Evolutionary conservation across 1,140 invertebrate genomes (phyloP).

Genomic region (Cepaea nemoralis): DNA sequence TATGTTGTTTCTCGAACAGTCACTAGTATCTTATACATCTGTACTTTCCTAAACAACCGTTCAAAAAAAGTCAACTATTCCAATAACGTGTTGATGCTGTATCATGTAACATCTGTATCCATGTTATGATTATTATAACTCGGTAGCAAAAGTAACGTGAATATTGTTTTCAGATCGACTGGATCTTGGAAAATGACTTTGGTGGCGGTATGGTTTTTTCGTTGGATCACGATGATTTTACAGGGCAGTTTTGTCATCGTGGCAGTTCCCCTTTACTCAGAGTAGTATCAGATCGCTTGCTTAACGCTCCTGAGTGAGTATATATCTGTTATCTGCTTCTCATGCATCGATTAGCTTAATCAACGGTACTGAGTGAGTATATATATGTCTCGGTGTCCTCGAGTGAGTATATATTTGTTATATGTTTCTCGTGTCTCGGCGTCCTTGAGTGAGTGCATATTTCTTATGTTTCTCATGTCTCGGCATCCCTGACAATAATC

Average conservation of each 20-base stretch:
- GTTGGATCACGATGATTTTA: slow-evolving; percentile 95
- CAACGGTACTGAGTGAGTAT: neutral
- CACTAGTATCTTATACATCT: no score
- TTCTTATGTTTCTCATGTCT: no score
- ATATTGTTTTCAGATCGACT: slow-evolving; percentile 34
- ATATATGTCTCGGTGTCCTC: neutral
- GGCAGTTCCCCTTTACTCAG: slow-evolving; percentile 83
- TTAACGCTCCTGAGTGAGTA: neutral
- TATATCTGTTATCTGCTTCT: neutral
- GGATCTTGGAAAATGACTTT: slow-evolving; percentile 77
- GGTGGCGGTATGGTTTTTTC: slow-evolving; percentile 98
- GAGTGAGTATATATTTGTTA: neutral
- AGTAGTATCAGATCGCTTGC: neutral
- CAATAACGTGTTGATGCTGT: no score
- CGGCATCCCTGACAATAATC: no score
- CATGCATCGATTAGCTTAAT: neutral
- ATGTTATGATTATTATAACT: no score
- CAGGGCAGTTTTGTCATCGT: slow-evolving; percentile 80
- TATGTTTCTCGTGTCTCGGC: neutral
- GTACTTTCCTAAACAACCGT: no score
- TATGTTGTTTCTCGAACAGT: no score
- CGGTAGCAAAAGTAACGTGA: no score
- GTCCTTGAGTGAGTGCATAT: no score
- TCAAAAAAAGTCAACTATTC: no score
- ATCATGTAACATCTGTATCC: no score